Evolutionary conservation across 2,888 invertebrate species (phyloP).

Genomic region (Strigamia maritima): DNA sequence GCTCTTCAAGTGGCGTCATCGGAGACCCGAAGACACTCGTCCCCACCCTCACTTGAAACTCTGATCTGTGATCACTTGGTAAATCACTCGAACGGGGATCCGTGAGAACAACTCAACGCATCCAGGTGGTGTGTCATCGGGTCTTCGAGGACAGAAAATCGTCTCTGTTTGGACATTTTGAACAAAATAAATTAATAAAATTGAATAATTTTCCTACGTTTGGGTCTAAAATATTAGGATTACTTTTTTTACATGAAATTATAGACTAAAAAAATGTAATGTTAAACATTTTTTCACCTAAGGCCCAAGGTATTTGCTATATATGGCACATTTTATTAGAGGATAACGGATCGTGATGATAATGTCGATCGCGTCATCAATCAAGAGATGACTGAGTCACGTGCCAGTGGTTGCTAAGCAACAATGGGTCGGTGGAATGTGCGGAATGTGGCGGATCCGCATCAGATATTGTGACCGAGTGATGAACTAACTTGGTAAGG

Average conservation of each 20-base stretch:
- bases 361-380: slow-evolving; percentile 17
- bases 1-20: slow-evolving; percentile 24
- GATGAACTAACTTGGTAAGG: slow-evolving; percentile 1
- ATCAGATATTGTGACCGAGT: slow-evolving; percentile 25
- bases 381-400: slow-evolving; percentile 14
- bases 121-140: neutral
- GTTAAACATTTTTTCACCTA: too few relatives aligned
- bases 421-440: neutral
- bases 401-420: neutral
- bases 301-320: neutral
- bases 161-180: too few relatives aligned
- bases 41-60: slow-evolving; percentile 17
- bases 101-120: neutral
- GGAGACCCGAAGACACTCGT: slow-evolving; percentile 9
- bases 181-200: too few relatives aligned
- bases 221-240: too few relatives aligned
- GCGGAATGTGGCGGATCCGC: neutral
- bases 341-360: neutral
- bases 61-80: slow-evolving; percentile 16
- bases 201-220: too few relatives aligned
- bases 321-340: neutral
- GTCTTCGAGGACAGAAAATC: neutral
- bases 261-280: too few relatives aligned
- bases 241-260: too few relatives aligned
- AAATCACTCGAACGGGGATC: neutral